These are phyloP conservation scores for Sisyra nigra DNA, from an alignment of 2,888 invertebrate genomes.

Conservation along the genomic window DNA sequence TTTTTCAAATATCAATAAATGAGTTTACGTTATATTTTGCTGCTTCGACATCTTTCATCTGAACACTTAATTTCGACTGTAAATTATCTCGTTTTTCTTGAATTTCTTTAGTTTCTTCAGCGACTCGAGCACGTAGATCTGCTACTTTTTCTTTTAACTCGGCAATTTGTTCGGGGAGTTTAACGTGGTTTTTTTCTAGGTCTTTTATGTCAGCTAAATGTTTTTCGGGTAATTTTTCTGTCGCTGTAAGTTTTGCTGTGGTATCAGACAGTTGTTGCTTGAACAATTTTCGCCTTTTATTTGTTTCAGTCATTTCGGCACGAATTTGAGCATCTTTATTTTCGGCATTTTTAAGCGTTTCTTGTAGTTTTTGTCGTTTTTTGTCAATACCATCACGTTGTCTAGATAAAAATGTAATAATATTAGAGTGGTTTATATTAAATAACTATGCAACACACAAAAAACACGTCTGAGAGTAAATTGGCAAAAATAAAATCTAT, in stretches of 20 bases:
- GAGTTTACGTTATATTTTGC: slow-evolving; percentile 42
- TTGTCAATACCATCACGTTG: slow-evolving; percentile 39
- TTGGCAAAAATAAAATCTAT: too few species aligned
- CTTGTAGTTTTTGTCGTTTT: slow-evolving; percentile 39
- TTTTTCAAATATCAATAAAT: slow-evolving; percentile 6
- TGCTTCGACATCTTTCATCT: slow-evolving; percentile 53
- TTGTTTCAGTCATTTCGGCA: slow-evolving; percentile 49
- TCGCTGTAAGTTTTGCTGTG: slow-evolving; percentile 46
- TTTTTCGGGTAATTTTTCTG: slow-evolving; percentile 52
- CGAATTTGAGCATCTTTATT: slow-evolving; percentile 46
- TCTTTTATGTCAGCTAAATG: slow-evolving; percentile 48
- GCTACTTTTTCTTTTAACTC: slow-evolving; percentile 37
- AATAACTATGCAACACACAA: slow-evolving; percentile 4
- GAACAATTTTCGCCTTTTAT: slow-evolving; percentile 59
- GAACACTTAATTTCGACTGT: slow-evolving; percentile 47
- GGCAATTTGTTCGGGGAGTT: slow-evolving; percentile 36
- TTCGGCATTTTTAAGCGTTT: slow-evolving; percentile 45
- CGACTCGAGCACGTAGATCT: slow-evolving; percentile 42
- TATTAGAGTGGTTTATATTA: not conserved
- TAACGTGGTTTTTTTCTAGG: slow-evolving; percentile 37
- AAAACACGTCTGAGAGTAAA: too few species aligned
- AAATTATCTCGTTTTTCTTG: slow-evolving; percentile 54
- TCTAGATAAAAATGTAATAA: slow-evolving; percentile 21
- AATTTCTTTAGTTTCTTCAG: slow-evolving; percentile 47
- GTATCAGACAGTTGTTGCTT: slow-evolving; percentile 49